Conservation (phyloP, 2,797 vertebrate species). For the Emydoidea blandingii region DNA sequence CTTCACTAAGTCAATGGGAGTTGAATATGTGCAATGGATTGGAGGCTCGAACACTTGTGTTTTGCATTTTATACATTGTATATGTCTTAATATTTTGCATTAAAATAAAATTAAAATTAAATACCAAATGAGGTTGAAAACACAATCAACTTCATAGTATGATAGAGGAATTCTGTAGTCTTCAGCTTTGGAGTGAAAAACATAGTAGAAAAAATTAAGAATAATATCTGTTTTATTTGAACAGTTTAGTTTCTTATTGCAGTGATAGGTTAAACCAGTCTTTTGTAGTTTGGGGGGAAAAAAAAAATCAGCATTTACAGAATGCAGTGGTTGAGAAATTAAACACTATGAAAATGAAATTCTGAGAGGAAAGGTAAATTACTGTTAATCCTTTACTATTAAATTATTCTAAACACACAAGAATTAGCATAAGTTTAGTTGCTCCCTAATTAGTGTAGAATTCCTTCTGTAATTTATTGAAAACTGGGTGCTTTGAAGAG, state of each 20-base stretch:
- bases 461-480: not conserved
- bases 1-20: not conserved
- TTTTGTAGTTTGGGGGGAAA: not conserved
- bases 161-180: not conserved
- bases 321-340: not conserved
- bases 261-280: not conserved
- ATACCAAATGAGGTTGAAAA: not conserved
- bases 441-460: not conserved
- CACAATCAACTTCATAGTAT: not conserved
- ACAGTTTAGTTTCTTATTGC: not conserved
- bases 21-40: not conserved
- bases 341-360: not conserved
- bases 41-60: not conserved
- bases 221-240: not conserved
- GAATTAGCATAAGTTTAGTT: not conserved
- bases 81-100: rapidly evolving
- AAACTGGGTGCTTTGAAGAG: not conserved
- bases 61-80: not conserved
- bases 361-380: not conserved
- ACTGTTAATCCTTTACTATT: not conserved
- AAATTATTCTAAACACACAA: not conserved
- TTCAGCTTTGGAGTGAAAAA: not conserved
- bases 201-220: not conserved
- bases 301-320: not conserved
- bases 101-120: not conserved